phyloP scores from a whole-genome alignment of 2,888 invertebrate genomes.

The Gymnoscelis rufifasciata region DNA sequence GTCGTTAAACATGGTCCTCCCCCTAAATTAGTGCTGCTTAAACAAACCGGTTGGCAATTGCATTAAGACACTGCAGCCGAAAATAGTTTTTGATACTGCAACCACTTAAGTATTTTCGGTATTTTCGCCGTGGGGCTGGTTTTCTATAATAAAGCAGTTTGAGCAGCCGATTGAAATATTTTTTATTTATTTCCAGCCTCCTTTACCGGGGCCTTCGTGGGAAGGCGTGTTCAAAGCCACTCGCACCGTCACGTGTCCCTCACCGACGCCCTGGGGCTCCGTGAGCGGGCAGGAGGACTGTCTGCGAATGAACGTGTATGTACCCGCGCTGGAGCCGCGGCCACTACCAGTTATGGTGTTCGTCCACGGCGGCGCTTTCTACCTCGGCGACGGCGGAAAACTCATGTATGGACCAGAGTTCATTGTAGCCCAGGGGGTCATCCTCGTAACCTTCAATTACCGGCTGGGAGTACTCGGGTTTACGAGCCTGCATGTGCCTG shows the following conservation, averaged over 20 bases:
- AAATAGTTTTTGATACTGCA: no score
- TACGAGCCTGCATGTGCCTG: conserved; percentile 35
- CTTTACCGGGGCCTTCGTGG: conserved; percentile 62
- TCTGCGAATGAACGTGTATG: conserved; percentile 60
- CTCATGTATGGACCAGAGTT: conserved; percentile 60
- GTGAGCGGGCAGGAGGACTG: conserved; percentile 61
- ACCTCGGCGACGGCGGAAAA: conserved; percentile 61
- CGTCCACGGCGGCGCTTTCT: conserved; percentile 66
- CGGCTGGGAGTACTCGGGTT: conserved; percentile 58
- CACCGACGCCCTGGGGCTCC: conserved; percentile 46
- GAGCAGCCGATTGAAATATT: no score
- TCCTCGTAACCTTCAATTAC: conserved; percentile 67
- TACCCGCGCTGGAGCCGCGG: conserved; percentile 42
- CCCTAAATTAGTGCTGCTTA: no score
- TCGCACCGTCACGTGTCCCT: conserved; percentile 57
- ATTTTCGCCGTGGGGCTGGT: no score
- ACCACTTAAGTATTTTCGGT: no score
- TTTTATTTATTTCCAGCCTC: conserved; percentile 43
- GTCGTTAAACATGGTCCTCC: no score
- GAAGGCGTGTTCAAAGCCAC: conserved; percentile 58
- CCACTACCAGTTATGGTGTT: conserved; percentile 65
- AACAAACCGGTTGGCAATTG: no score
- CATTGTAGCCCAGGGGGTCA: conserved; percentile 57
- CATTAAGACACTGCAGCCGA: no score
- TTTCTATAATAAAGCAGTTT: no score